phyloP scores from a whole-genome alignment of 2,888 invertebrate species.

The Terebella lapidaria region DNA sequence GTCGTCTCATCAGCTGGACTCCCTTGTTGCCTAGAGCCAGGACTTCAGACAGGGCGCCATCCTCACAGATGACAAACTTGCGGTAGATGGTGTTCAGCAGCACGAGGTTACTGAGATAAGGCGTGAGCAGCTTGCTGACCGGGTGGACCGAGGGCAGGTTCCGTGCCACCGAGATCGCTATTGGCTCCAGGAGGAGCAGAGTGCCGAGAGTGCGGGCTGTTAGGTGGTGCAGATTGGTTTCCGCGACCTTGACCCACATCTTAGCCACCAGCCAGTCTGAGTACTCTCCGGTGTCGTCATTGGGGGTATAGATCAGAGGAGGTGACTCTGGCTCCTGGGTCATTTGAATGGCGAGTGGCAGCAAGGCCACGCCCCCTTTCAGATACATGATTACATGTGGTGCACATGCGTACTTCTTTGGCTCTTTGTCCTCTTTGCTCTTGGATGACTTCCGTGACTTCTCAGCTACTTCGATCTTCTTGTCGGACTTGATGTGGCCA shows the following conservation, averaged over 20 bases:
- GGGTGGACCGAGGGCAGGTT: slow-evolving; percentile 17
- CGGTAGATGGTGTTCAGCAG: slow-evolving; percentile 15
- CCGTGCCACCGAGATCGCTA: slow-evolving; percentile 11
- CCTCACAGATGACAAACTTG: slow-evolving; percentile 9
- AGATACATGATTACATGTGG: slow-evolving; percentile 7
- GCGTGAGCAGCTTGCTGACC: slow-evolving; percentile 14
- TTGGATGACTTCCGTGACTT: background rate
- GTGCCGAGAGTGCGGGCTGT: background rate
- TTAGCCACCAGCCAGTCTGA: slow-evolving; percentile 20
- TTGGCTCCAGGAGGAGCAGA: slow-evolving; percentile 17
- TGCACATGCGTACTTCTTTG: slow-evolving; percentile 9
- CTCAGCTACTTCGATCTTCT: background rate
- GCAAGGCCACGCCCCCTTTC: slow-evolving; percentile 4
- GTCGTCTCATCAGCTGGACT: background rate
- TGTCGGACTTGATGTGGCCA: background rate
- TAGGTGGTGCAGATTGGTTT: slow-evolving; percentile 7
- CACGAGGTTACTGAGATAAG: slow-evolving; percentile 9
- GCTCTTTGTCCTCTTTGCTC: background rate
- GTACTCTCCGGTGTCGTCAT: slow-evolving; percentile 11
- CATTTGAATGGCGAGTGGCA: slow-evolving; percentile 18
- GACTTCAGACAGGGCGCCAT: slow-evolving; percentile 14
- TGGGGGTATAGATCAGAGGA: slow-evolving; percentile 10
- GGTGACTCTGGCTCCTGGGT: slow-evolving; percentile 2
- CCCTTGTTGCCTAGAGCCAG: slow-evolving; percentile 4
- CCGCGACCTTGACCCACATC: slow-evolving; percentile 17